A percentile compares a stretch with the other conserved stretches of the same genome.
phyloP scores from a whole-genome alignment of 2,113 vertebrate genomes.

The Perca schrenkii region DNA sequence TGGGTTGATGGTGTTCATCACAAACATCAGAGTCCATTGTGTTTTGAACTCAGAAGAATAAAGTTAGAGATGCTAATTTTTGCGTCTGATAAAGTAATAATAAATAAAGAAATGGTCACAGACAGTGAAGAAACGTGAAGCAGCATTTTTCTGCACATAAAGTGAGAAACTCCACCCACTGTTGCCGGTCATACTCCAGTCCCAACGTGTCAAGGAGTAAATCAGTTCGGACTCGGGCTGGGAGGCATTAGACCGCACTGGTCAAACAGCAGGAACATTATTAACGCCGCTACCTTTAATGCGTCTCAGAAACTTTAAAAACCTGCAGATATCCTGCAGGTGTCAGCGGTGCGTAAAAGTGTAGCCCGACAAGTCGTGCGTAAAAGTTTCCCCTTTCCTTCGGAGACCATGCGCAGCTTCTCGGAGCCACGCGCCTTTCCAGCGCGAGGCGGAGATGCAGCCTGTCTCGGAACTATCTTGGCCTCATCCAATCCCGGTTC shows the following conservation, averaged over 20 bases:
- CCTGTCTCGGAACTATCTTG: slow-evolving; percentile 81
- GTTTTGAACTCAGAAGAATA: neutral
- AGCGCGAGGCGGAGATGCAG: slow-evolving; percentile 87
- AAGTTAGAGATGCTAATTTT: neutral
- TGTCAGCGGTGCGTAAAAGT: neutral
- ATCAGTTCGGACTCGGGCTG: slow-evolving; percentile 79
- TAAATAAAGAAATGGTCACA: neutral
- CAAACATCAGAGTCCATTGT: neutral
- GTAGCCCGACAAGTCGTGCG: neutral
- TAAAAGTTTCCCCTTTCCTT: slow-evolving; percentile 31
- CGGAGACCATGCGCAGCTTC: slow-evolving; percentile 87
- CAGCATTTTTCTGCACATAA: slow-evolving; percentile 24
- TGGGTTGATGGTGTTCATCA: neutral
- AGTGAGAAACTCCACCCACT: slow-evolving; percentile 91
- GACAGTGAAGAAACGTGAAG: slow-evolving; percentile 23
- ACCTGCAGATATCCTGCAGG: neutral
- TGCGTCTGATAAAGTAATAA: neutral
- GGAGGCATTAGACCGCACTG: slow-evolving; percentile 19
- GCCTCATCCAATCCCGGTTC: slow-evolving; percentile 80
- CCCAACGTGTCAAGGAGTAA: slow-evolving; percentile 92
- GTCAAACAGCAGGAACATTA: neutral
- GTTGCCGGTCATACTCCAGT: slow-evolving; percentile 86
- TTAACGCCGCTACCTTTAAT: neutral
- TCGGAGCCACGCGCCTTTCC: slow-evolving; percentile 86
- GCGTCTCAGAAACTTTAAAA: neutral